Base-by-base conservation (phyloP, 2,888 invertebrate genomes). In the Drosophila demipolita region DNA sequence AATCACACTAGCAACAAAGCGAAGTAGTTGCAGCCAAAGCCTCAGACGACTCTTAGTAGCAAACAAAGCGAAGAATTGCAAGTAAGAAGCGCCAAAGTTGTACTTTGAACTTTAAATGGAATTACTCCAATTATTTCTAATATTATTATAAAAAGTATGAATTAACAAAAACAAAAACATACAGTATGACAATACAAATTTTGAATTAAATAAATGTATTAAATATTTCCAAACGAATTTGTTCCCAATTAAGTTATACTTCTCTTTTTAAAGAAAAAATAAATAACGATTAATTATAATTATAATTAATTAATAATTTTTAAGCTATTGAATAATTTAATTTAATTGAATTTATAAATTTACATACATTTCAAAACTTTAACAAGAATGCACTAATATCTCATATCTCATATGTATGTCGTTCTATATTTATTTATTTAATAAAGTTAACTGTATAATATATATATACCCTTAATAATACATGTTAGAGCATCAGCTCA, bases 1-100 rank as follows among this genome's bases (percentile, higher is more conserved):
- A 53, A 36, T 26, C 71, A n/a, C 32, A 26, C 33, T 15, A 2
- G 17, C 57, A 57, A 23, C 9, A 15, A 55, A 17, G 15, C 40
- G n/a, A 32, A 32, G 0, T 1, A 32, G 32, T 20, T 29, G 40
- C 32, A 12, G 32, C 0, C 29, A 20, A 32, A 55, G 26, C 6
- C 15, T 20, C 2, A 15, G 40, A 26, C 15, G 17, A 2, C 8
- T 8, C 23, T 15, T 15, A 15, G 45, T 45, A 45, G 15, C 7
- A 23, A 15, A 15, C 23, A 23, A 23, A 1, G 23, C 15, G 8
- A 15, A 45, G 15, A 15, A 7, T 20, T 45, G 45, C 45, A 45
- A 11, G n/a, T n/a, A 11, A n/a, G 11, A 40, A n/a, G 11, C 40
- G n/a, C 9, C 9, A 8, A 12, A n/a, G 9, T 5, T 40, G n/a